Evolutionary conservation across 2,113 vertebrate species (phyloP), one percentile per base, ranked within the genome.

Genomic region (Saccopteryx leptura): DNA sequence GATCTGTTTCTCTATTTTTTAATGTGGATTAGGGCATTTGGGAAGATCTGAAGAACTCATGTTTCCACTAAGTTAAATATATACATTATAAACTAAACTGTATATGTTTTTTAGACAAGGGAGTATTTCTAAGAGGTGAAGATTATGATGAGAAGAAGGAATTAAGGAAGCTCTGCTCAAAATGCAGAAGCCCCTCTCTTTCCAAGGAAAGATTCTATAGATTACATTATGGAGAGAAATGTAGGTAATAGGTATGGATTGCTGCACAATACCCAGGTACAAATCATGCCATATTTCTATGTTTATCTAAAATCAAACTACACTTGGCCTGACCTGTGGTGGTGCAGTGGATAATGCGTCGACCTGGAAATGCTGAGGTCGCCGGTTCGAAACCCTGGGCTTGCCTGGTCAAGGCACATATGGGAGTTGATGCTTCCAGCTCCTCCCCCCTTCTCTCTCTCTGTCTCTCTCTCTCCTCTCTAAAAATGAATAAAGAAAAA

Each of bases 151-250:
- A 60, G 23, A 76, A 33, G 28, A 61, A 52, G 33, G 46, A 83
- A 33, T 21, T 79, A 54, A 91, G 54, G 68, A 91, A 84, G 24
- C 21, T 69, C 17, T 91, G 23, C 23, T 93, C 86, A 75, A 93
- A 91, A 78, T 46, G 24, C 19, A 88, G 46, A 69, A 52, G 26
- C 48, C 52, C 17, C 74, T 91, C 24, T 93, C 78, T 69, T 76
- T 52, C 65, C 61, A 63, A 52, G 68, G 58, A 4, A 39, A 54
- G 52, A 58, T 80, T 39, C 75, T 60, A 39, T 23, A 61, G 52
- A 69, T 84, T 63, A 54, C 15, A 46, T 50, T 39, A 28, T 39
- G 39, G 23, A 82, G 14, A 71, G 58, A 82, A 78, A 61, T 48
- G 33, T 58, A 39, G 63, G 6, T 46, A 58, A 61, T 28, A 46